These are phyloP conservation scores for Mus spretus DNA, from an alignment of 2,797 vertebrate species.

Conservation along the genomic window DNA sequence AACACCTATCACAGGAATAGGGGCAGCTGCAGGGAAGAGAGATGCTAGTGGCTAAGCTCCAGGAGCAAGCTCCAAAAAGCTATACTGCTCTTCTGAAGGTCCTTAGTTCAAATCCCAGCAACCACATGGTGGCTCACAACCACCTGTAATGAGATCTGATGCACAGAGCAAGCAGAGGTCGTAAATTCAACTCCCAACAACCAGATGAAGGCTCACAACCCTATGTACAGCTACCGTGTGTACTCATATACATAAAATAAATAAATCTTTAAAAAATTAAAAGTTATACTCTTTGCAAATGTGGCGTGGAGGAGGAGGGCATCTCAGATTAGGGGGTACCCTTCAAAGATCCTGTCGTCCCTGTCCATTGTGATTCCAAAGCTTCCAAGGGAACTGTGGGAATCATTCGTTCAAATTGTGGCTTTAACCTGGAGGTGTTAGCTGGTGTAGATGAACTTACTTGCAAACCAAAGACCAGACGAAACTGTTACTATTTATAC, in stretches of 20 bases:
- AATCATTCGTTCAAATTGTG: neutral
- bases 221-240: no score
- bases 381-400: neutral
- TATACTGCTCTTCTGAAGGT: no score
- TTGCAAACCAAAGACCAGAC: neutral
- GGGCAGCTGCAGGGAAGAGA: neutral
- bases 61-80: neutral
- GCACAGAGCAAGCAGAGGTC: no score
- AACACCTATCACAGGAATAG: neutral
- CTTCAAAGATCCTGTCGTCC: neutral
- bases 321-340: neutral
- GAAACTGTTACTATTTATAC: neutral
- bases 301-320: neutral
- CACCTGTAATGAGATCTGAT: no score
- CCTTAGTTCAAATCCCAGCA: no score
- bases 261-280: neutral
- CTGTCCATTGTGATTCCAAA: neutral
- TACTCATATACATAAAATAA: no score
- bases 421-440: neutral
- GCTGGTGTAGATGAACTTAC: neutral
- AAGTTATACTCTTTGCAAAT: neutral
- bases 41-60: neutral
- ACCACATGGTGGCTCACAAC: no score
- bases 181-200: no score
- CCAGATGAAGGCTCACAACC: no score